phyloP scores from a whole-genome alignment of 2,888 invertebrate genomes.

The Drosophila meridiana region DNA sequence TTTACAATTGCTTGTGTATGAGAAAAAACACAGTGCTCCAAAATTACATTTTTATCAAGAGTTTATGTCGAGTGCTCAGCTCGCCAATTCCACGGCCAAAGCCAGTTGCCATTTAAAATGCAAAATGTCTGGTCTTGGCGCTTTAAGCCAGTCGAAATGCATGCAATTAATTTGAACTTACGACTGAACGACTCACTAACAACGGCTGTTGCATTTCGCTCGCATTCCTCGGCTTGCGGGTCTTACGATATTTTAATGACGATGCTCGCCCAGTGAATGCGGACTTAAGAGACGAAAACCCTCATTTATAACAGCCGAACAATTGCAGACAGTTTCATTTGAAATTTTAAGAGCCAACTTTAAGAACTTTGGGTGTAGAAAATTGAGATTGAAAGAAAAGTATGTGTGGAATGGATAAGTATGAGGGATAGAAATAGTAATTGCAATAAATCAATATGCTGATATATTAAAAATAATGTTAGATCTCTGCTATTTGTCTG shows the following conservation, averaged over 20 bases:
- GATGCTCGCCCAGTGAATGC: not conserved
- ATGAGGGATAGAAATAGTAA: too few relatives aligned
- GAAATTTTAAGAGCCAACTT: not conserved
- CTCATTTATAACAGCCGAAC: not conserved
- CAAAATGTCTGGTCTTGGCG: constrained; percentile 51
- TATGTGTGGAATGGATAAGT: too few relatives aligned
- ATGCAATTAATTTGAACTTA: constrained; percentile 71
- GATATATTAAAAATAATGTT: too few relatives aligned
- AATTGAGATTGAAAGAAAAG: too few relatives aligned
- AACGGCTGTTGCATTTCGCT: constrained; percentile 19
- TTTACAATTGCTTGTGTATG: constrained; percentile 51
- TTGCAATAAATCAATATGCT: too few relatives aligned
- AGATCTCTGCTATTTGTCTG: too few relatives aligned
- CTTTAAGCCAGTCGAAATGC: constrained; percentile 58
- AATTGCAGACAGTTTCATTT: not conserved
- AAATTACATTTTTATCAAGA: constrained; percentile 53
- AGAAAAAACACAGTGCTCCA: constrained; percentile 23
- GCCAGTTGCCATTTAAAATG: constrained; percentile 57
- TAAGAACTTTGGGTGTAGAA: not conserved
- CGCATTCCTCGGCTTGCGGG: not conserved
- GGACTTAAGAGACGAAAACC: constrained; percentile 1
- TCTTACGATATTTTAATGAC: constrained; percentile 40
- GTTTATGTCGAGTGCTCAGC: constrained; percentile 25
- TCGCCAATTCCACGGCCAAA: constrained; percentile 7
- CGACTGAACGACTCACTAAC: constrained; percentile 14